These are phyloP conservation scores for Sthenelais limicola DNA, from an alignment of 2,888 invertebrate species.

Conservation along the genomic window DNA sequence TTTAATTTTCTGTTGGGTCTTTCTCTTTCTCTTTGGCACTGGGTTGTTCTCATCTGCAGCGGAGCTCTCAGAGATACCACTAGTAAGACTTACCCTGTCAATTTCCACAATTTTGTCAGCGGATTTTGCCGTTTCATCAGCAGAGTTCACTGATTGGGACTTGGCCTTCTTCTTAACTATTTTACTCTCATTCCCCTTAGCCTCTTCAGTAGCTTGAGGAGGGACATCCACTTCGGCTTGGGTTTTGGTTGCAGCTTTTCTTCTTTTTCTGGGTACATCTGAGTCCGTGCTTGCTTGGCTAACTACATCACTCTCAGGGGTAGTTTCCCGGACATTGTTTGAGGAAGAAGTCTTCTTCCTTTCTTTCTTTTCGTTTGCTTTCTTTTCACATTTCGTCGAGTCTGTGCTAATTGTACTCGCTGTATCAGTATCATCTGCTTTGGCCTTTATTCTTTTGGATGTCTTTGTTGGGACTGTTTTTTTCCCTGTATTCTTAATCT, in stretches of 20 bases:
- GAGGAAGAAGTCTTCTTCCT: neutral
- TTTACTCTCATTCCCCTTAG: too few species aligned
- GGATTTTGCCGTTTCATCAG: too few species aligned
- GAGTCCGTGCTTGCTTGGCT: neutral
- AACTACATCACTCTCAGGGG: too few species aligned
- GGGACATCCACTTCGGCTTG: neutral
- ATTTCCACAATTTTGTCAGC: neutral
- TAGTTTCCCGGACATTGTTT: neutral
- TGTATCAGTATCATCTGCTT: neutral
- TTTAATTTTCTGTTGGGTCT: neutral
- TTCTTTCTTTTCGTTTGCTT: neutral
- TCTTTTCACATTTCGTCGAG: neutral
- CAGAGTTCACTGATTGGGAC: neutral
- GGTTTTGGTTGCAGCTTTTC: neutral
- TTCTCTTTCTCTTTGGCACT: slow-evolving; percentile 22
- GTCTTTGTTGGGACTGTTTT: too few species aligned
- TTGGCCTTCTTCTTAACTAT: slow-evolving; percentile 19
- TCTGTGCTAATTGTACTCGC: neutral
- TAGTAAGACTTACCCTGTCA: neutral
- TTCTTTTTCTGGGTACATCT: neutral
- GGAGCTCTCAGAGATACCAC: neutral
- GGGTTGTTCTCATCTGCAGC: slow-evolving; percentile 21
- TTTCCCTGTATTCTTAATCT: too few species aligned
- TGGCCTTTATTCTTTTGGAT: slow-evolving; percentile 1
- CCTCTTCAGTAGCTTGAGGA: neutral